Evolutionary conservation across 2,888 invertebrate species (phyloP), one percentile per base, ranked within the genome.

Genomic region (Harmothoe impar): DNA sequence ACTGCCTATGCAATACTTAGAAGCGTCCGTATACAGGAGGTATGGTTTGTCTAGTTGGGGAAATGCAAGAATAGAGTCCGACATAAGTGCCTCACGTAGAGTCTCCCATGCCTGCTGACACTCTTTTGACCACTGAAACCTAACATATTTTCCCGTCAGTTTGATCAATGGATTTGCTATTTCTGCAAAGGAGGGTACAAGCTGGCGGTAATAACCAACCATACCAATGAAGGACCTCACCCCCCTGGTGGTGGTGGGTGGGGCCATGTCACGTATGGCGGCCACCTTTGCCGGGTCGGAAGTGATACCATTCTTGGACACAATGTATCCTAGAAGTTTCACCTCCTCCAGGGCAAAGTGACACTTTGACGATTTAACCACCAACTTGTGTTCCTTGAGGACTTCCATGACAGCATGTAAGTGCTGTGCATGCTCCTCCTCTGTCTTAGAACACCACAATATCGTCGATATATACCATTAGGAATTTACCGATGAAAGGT

Each of bases 11-110:
- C 35, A 29, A 25, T 29, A 29, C 12, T 89, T 31, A 62, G 12
- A 56, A 15, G 89, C 89, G 33, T 89, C 89, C 29, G 89, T 89
- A 33, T 62, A 89, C 56, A 89, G 33, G 29, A 56, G 52, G 33
- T 56, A 89, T 31, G 89, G 89, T 31, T 62, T 89, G 29, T 29
- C n/a, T 5, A 62, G 31, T 5, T 89, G 29, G 12, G 89, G 89
- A 31, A 33, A 68, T n/a, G 62, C 62, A 54, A 89, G 54, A 7
- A 89, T 62, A 7, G 10, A 15, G 5, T 84, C 54, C 12, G 54
- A 52, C 17, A 52, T 52, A 15, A 52, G 17, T 52, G 10, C 54
- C 17, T 17, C 17, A 10, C 17, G 10, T 52, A 52, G 54, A 52
- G 54, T 52, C 17, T 52, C 54, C 54, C 54, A 52, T 17, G 54